Conservation (phyloP, 2,113 vertebrate genomes). For the Panthera uncia region DNA sequence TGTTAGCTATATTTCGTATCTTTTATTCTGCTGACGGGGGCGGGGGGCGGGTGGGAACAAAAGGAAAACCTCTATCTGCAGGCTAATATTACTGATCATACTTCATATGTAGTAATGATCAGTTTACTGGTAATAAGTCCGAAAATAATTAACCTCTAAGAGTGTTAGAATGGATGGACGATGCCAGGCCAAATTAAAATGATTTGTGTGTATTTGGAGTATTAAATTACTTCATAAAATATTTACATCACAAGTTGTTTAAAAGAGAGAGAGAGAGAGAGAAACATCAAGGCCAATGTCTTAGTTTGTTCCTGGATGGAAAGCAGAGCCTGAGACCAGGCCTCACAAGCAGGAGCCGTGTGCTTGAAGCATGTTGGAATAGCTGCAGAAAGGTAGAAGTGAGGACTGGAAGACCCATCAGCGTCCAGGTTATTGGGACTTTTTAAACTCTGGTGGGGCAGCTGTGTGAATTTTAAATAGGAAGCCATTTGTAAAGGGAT, state of each 20-base stretch:
- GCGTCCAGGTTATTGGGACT: not conserved
- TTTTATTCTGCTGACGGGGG: not conserved
- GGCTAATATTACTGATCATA: not conserved
- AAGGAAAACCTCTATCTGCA: not conserved
- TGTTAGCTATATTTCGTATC: not conserved
- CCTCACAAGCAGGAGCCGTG: not conserved
- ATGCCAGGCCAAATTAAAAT: constrained; percentile 66
- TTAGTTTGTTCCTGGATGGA: not conserved
- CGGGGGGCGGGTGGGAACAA: not conserved
- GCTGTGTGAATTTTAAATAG: not conserved
- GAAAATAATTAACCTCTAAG: constrained; percentile 66
- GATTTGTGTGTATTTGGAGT: constrained; percentile 55
- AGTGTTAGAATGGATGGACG: constrained; percentile 24
- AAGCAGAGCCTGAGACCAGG: not conserved
- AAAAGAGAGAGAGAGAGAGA: constrained; percentile 13
- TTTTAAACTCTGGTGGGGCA: rapidly evolving
- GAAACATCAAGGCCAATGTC: not conserved
- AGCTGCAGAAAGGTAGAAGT: not conserved
- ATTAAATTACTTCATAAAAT: constrained; percentile 71
- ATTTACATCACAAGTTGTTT: constrained; percentile 48
- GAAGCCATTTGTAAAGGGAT: not conserved
- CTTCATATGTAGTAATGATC: constrained; percentile 3
- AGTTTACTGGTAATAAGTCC: constrained; percentile 39
- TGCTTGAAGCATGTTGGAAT: not conserved
- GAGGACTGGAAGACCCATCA: not conserved